These are phyloP conservation scores for Fissipunctia ypsillon DNA, from an alignment of 2,888 invertebrate genomes.

Conservation along the genomic window DNA sequence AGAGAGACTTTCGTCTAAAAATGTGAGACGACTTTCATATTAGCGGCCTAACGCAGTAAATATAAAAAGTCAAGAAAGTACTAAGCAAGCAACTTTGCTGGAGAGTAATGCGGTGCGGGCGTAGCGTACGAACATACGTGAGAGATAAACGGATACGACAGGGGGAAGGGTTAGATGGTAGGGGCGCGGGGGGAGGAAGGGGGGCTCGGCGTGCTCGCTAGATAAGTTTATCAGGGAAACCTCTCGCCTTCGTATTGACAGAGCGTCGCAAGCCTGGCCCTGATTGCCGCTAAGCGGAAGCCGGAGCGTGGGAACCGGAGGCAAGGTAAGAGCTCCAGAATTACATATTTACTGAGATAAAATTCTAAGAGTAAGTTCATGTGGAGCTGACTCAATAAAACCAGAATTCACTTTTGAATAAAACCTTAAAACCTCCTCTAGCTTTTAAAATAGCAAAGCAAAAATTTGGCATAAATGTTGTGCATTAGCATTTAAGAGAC, in stretches of 20 bases:
- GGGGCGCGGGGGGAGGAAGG: slow-evolving; percentile 58
- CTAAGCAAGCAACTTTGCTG: slow-evolving; percentile 74
- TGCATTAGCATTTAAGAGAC: slow-evolving; percentile 36
- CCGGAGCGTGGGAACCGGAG: slow-evolving; percentile 83
- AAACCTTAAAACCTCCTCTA: slow-evolving; percentile 17
- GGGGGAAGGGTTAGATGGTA: slow-evolving; percentile 71
- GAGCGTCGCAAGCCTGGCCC: slow-evolving; percentile 87
- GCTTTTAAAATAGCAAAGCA: slow-evolving; percentile 19
- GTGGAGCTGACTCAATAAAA: slow-evolving; percentile 50
- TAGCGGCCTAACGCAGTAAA: slow-evolving; percentile 69
- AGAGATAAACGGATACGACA: slow-evolving; percentile 86
- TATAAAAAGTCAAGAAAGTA: slow-evolving; percentile 76
- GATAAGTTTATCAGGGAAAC: slow-evolving; percentile 90
- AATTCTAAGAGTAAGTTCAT: slow-evolving; percentile 70
- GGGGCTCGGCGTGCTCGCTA: slow-evolving; percentile 72
- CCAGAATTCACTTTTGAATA: slow-evolving; percentile 40
- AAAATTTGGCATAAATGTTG: slow-evolving; percentile 39
- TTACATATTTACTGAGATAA: slow-evolving; percentile 78
- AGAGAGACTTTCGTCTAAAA: slow-evolving; percentile 49
- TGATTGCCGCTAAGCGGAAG: slow-evolving; percentile 89
- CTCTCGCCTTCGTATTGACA: slow-evolving; percentile 90
- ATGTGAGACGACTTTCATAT: slow-evolving; percentile 62
- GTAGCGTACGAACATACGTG: slow-evolving; percentile 83
- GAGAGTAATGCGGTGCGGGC: slow-evolving; percentile 80
- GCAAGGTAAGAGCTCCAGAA: slow-evolving; percentile 80